Base-by-base conservation (phyloP, 2,888 invertebrate genomes). In the Cabera pusaria region DNA sequence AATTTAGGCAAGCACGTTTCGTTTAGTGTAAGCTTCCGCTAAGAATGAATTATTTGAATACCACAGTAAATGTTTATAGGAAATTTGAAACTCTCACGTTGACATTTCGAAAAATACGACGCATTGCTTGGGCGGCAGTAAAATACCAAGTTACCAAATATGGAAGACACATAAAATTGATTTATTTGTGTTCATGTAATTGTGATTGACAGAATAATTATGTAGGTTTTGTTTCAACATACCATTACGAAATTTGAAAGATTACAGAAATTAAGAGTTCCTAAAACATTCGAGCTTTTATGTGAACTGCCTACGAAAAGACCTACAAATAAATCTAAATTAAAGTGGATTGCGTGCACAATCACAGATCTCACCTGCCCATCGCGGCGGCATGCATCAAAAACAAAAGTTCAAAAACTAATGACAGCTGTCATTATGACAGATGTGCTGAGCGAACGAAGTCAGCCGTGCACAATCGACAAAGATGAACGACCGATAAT, bases 401-500 rank as follows among this genome's bases (percentile, higher is more conserved):
- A 59, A 62, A 55, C 59, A 54, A 62, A 64, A 45, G 58, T 61
- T 56, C 47, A 58, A 54, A n/a, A 59, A 63, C 49, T 59, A 57
- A 59, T 65, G 66, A 70, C 62, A 64, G 56, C 58, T 60, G 63
- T 50, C 59, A 53, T 33, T 11, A 45, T 60, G 61, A 62, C 61
- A 60, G 61, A 64, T 65, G 54, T 44, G 49, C 31, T 17, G 44
- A 22, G 26, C 38, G 32, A 39, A 49, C 44, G 55, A 52, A 52
- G 54, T 48, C 57, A 49, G 48, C 50, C 62, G 55, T 59, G 61
- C 47, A 59, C 59, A 65, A 64, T 66, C 56, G 56, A 64, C 59
- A 61, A 52, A 64, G 68, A 72, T 56, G 42, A 48, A 71, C 54
- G 67, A 64, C 49, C 52, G 27, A 42, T 41, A 52, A 47, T 18